phyloP scores from a whole-genome alignment of 2,113 vertebrate species.

The Sceloporus tristichus region DNA sequence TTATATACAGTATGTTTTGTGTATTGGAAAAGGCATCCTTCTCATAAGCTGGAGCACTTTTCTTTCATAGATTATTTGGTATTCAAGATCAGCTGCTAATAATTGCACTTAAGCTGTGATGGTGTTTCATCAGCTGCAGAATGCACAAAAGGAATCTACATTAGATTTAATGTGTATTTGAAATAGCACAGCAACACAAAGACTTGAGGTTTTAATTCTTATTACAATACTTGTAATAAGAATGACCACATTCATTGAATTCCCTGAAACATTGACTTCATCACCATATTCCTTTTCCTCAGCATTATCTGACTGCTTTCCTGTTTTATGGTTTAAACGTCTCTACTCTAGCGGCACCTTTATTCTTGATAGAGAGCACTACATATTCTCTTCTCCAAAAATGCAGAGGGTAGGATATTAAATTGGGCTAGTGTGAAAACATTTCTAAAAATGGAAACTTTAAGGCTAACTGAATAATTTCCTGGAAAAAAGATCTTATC shows the following conservation, averaged over 20 bases:
- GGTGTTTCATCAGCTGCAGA: conserved; percentile 63
- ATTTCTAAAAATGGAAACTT: no score
- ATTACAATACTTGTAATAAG: conserved; percentile 25
- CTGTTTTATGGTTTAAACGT: conserved; percentile 28
- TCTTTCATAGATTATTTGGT: conserved; percentile 44
- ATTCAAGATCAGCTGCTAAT: conserved; percentile 63
- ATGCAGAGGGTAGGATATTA: no score
- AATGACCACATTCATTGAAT: no score
- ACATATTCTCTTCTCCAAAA: no score
- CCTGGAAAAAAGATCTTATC: no score
- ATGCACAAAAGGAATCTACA: conserved; percentile 60
- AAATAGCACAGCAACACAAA: conserved; percentile 57
- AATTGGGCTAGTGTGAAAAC: no score
- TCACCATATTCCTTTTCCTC: conserved; percentile 26
- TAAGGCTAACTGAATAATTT: no score
- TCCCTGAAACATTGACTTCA: neutral
- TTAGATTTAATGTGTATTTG: conserved; percentile 69
- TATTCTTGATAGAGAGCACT: no score
- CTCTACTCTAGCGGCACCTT: no score
- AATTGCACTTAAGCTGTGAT: conserved; percentile 52
- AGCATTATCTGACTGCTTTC: conserved; percentile 32
- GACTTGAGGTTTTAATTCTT: conserved; percentile 45
- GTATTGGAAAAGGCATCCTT: conserved; percentile 31
- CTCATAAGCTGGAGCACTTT: conserved; percentile 36
- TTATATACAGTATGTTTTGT: neutral